Percentiles rank a stretch among this genome's conserved stretches.
Conservation (phyloP, 2,797 vertebrate genomes). For the Xiphorhynchus erythropygius region DNA sequence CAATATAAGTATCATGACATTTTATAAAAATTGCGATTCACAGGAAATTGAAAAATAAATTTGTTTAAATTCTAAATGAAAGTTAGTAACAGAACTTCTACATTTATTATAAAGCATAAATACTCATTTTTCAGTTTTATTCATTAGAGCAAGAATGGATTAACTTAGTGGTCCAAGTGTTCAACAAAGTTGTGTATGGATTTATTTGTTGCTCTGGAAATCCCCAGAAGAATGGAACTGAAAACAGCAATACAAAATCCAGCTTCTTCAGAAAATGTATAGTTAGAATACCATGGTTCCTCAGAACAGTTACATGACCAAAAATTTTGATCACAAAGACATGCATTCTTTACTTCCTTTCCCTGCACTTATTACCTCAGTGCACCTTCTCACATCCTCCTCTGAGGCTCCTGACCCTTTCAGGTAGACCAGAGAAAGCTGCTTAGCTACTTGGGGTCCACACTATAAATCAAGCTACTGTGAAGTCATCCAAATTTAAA, state of each 20-base stretch:
- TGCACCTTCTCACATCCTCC: neutral
- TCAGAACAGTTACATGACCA: neutral
- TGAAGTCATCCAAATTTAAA: neutral
- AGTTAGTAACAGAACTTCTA: neutral
- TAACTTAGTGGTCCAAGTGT: neutral
- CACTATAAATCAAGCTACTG: neutral
- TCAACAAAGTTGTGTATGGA: neutral
- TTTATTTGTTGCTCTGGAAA: neutral
- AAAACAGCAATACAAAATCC: neutral
- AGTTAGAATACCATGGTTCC: neutral
- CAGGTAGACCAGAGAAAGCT: neutral
- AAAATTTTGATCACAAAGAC: neutral
- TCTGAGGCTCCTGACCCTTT: neutral
- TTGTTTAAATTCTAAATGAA: neutral
- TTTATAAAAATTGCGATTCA: neutral
- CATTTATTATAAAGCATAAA: neutral
- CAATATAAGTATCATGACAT: neutral
- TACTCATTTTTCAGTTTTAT: neutral
- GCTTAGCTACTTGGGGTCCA: neutral
- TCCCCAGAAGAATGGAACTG: neutral
- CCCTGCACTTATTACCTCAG: rapidly evolving
- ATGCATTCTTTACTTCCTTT: neutral
- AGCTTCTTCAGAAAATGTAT: neutral
- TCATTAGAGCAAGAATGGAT: neutral
- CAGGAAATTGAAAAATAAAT: neutral